These are phyloP conservation scores for Heteromyza rotundicornis DNA, from an alignment of 2,888 invertebrate genomes.

Conservation along the genomic window DNA sequence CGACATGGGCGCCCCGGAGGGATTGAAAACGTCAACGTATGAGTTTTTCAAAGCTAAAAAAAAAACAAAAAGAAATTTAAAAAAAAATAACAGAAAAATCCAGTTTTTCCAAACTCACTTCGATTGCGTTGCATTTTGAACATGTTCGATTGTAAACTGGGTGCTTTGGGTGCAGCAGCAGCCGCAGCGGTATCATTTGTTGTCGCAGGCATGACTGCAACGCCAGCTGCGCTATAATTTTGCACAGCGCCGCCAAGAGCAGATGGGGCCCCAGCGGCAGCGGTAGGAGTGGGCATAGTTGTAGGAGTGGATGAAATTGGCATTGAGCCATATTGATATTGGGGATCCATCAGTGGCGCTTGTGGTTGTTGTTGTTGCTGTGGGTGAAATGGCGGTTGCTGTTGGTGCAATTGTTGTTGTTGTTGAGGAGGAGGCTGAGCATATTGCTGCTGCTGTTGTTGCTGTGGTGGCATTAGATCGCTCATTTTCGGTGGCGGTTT, in stretches of 20 bases:
- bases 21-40: conserved; percentile 91
- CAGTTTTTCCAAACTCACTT: conserved; percentile 66
- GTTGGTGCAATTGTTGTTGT: conserved; percentile 27
- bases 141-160: conserved; percentile 69
- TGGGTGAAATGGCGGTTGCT: conserved; percentile 22
- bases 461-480: conserved; percentile 59
- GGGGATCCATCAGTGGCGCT: conserved; percentile 16
- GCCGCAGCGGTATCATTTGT: conserved; percentile 13
- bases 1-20: conserved; percentile 65
- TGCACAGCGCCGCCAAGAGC: too few relatives aligned
- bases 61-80: background rate
- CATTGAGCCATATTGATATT: conserved; percentile 1
- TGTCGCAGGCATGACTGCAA: background rate
- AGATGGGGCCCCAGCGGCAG: conserved; percentile 21
- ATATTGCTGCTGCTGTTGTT: background rate
- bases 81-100: background rate
- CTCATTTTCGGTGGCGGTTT: conserved; percentile 76
- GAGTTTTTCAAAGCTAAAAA: conserved; percentile 78
- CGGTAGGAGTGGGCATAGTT: conserved; percentile 8
- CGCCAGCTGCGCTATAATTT: conserved; percentile 13
- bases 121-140: conserved; percentile 80
- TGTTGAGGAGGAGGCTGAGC: conserved; percentile 10
- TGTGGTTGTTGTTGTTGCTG: conserved; percentile 30
- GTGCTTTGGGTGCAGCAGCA: conserved; percentile 44
- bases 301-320: conserved; percentile 10